Conservation (phyloP, 2,888 invertebrate species). For the Adelognathus sp. region DNA sequence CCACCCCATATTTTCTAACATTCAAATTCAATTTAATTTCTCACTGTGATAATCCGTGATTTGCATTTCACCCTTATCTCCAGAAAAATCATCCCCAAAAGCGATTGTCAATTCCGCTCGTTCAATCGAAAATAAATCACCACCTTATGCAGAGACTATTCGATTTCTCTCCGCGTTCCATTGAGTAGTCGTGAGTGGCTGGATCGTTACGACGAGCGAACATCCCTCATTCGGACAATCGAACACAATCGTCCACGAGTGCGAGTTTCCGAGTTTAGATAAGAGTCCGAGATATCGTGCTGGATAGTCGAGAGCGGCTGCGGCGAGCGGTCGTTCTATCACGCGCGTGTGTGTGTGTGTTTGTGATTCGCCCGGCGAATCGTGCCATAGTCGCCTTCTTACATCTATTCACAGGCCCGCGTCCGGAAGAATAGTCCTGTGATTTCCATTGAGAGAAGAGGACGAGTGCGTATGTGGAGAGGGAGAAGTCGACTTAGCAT, state of each 20-base stretch:
- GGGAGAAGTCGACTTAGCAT: slow-evolving; percentile 60
- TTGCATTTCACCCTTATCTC: background rate
- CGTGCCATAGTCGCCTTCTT: slow-evolving; percentile 52
- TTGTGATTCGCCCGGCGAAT: slow-evolving; percentile 66
- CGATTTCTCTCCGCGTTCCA: slow-evolving; percentile 40
- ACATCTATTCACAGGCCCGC: slow-evolving; percentile 66
- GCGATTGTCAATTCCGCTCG: background rate
- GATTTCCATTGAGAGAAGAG: slow-evolving; percentile 76
- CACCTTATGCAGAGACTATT: slow-evolving; percentile 30
- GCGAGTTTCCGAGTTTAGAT: slow-evolving; percentile 71
- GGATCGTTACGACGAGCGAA: slow-evolving; percentile 19
- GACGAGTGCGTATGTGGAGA: slow-evolving; percentile 31
- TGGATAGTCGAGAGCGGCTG: slow-evolving; percentile 58
- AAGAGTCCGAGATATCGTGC: slow-evolving; percentile 77
- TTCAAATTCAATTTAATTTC: background rate
- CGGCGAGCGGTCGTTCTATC: slow-evolving; percentile 71
- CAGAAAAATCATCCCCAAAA: background rate
- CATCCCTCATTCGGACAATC: slow-evolving; percentile 72
- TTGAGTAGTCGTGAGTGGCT: background rate
- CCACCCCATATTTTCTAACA: background rate
- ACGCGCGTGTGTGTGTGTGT: too few species aligned
- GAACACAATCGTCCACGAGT: slow-evolving; percentile 64
- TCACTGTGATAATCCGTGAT: background rate
- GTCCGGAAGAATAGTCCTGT: slow-evolving; percentile 76
- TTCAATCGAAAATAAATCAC: slow-evolving; percentile 36